Evolutionary conservation across 2,888 invertebrate species (phyloP).

Genomic region (Lepeophtheirus nordmannii): DNA sequence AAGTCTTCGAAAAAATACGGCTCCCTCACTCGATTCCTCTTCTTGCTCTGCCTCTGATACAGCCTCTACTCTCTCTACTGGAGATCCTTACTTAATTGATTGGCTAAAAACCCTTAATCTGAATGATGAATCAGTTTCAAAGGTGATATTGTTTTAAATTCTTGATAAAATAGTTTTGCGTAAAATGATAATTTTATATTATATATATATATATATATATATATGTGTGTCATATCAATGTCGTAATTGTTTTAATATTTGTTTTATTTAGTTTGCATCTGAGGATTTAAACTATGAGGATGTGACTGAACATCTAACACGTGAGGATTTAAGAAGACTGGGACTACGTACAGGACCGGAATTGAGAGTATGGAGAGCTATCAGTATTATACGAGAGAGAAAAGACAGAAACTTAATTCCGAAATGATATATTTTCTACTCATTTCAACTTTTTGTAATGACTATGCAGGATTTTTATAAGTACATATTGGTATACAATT

Average conservation of each 20-base stretch:
- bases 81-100: slow-evolving; percentile 38
- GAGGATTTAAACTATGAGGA: slow-evolving; percentile 67
- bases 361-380: slow-evolving; percentile 66
- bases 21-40: neutral
- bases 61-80: neutral
- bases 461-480: no score
- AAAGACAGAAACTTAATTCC: neutral
- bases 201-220: no score
- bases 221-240: no score
- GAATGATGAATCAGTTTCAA: slow-evolving; percentile 49
- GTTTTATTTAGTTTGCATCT: slow-evolving; percentile 40
- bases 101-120: slow-evolving; percentile 57
- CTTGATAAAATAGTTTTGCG: no score
- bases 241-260: no score
- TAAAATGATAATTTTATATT: no score
- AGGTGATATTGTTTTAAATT: slow-evolving; percentile 39
- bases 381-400: slow-evolving; percentile 32
- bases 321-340: slow-evolving; percentile 63
- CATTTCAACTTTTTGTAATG: neutral
- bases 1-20: neutral
- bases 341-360: slow-evolving; percentile 65
- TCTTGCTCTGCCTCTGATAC: neutral
- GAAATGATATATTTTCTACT: neutral
- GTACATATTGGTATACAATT: no score
- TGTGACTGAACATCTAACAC: slow-evolving; percentile 36